A percentile compares a stretch with the other conserved stretches of the same genome.
phyloP scores from a whole-genome alignment of 2,797 vertebrate genomes.

The Cryptoprocta ferox region DNA sequence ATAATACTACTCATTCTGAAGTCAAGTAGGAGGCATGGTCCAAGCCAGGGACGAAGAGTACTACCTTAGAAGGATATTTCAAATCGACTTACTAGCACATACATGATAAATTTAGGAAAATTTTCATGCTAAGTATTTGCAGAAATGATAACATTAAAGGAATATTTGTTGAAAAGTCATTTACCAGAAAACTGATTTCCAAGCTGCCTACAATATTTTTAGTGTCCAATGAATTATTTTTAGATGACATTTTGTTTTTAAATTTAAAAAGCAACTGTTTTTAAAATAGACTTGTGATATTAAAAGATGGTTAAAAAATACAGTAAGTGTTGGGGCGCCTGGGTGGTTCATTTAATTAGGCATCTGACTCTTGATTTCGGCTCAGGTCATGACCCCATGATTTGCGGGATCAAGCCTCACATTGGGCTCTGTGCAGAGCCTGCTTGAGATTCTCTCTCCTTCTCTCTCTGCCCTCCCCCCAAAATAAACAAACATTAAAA shows the following conservation, averaged over 20 bases:
- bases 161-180: slow-evolving; percentile 61
- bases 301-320: slow-evolving; percentile 22
- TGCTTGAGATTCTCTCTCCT: too few relatives aligned
- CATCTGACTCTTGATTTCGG: too few relatives aligned
- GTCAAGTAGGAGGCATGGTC: neutral
- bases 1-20: neutral
- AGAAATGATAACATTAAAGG: slow-evolving; percentile 46
- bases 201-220: slow-evolving; percentile 41
- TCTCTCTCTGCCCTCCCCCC: too few relatives aligned
- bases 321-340: neutral
- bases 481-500: neutral
- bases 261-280: slow-evolving; percentile 52
- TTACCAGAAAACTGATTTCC: slow-evolving; percentile 30
- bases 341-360: too few relatives aligned
- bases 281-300: slow-evolving; percentile 68
- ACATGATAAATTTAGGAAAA: neutral
- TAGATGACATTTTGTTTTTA: slow-evolving; percentile 63
- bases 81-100: neutral
- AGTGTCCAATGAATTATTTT: slow-evolving; percentile 64
- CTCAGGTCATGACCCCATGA: too few relatives aligned
- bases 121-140: slow-evolving; percentile 22
- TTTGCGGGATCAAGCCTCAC: too few relatives aligned
- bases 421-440: too few relatives aligned
- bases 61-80: neutral
- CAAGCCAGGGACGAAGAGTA: neutral